A percentile compares a stretch with the other conserved stretches of the same genome.
Evolutionary conservation across 1,140 invertebrate species (phyloP).

Genomic region (Scaptomyza graminum): DNA sequence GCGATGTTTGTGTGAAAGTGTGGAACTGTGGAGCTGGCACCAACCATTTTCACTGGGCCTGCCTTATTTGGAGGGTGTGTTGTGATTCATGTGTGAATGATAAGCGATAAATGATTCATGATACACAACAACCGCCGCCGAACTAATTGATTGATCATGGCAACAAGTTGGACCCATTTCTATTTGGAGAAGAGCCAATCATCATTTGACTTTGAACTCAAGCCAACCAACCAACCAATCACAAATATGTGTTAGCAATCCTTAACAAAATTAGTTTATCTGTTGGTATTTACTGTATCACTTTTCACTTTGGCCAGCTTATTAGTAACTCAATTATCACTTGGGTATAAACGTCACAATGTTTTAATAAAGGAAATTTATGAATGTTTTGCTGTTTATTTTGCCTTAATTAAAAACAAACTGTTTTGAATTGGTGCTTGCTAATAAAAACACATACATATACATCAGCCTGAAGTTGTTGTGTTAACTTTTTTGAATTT

Average conservation of each 20-base stretch:
- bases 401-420: constrained; percentile 42
- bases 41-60: constrained; percentile 1
- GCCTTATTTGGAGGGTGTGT: background rate
- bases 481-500: background rate
- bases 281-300: constrained; percentile 18
- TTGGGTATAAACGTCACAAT: constrained; percentile 26
- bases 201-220: constrained; percentile 1
- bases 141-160: constrained; percentile 8
- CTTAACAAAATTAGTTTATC: constrained; percentile 6
- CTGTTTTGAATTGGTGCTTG: background rate
- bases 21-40: constrained; percentile 21
- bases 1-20: background rate
- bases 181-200: constrained; percentile 15
- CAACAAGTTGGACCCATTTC: too few species aligned
- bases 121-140: background rate
- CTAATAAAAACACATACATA: constrained; percentile 3
- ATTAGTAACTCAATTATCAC: constrained; percentile 33
- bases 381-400: constrained; percentile 16
- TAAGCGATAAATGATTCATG: constrained; percentile 19
- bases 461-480: background rate
- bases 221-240: constrained; percentile 8
- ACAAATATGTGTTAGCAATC: constrained; percentile 7
- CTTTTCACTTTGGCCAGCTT: constrained; percentile 9
- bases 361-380: constrained; percentile 33
- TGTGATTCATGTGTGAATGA: constrained; percentile 8